These are phyloP conservation scores for Thunnus albacares DNA, from an alignment of 2,797 vertebrate species.

Conservation along the genomic window DNA sequence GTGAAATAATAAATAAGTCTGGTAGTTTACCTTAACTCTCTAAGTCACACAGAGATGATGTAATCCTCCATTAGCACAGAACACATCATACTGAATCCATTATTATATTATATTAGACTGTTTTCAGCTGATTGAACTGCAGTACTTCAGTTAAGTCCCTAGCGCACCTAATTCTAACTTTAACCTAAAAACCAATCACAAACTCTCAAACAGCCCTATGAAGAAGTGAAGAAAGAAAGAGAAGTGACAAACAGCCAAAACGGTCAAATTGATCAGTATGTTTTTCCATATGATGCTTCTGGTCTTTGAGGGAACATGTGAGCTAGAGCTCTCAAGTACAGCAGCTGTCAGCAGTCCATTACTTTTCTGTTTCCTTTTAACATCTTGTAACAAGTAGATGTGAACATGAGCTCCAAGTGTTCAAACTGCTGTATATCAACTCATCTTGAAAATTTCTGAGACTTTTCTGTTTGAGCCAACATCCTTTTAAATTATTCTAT, in stretches of 20 bases:
- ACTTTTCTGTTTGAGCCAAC: too few relatives aligned
- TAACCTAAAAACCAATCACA: not conserved
- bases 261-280: too few relatives aligned
- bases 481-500: too few relatives aligned
- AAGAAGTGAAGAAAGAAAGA: not conserved
- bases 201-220: not conserved
- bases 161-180: not conserved
- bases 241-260: not conserved
- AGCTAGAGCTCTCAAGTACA: too few relatives aligned
- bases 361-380: too few relatives aligned
- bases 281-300: too few relatives aligned
- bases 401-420: too few relatives aligned
- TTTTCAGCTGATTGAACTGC: not conserved
- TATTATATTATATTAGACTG: constrained; percentile 10
- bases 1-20: constrained; percentile 1
- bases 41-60: constrained; percentile 8
- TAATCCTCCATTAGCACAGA: constrained; percentile 19
- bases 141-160: not conserved
- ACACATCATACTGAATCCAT: constrained; percentile 12
- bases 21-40: not conserved
- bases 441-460: not conserved
- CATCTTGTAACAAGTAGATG: too few relatives aligned
- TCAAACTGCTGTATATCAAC: not conserved
- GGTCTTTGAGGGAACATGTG: too few relatives aligned
- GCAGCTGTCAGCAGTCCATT: too few relatives aligned